Percentiles rank a stretch among this genome's conserved stretches.
Conservation (phyloP, 2,797 vertebrate species). For the Enteromius fasciolatus region DNA sequence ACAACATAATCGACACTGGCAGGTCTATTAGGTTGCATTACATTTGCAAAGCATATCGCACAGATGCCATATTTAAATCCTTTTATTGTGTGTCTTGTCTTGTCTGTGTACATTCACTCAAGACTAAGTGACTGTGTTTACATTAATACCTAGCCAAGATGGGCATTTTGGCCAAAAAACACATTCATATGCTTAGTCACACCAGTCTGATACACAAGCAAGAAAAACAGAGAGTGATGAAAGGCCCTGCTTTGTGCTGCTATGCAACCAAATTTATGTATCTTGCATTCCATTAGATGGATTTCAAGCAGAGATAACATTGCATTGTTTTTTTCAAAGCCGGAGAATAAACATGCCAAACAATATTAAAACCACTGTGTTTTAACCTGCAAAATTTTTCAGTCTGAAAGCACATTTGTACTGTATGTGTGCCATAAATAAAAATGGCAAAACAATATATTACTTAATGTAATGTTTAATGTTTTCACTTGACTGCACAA, state of each 20-base stretch:
- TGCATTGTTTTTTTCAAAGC: not conserved
- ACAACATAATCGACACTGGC: not conserved
- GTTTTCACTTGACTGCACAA: not conserved
- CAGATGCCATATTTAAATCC: not conserved
- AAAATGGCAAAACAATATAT: not conserved
- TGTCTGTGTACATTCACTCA: constrained; percentile 17
- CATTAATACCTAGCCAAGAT: constrained; percentile 12
- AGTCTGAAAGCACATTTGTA: not conserved
- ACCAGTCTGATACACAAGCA: not conserved
- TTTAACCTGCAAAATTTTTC: not conserved
- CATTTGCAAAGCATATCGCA: not conserved
- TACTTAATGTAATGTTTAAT: too few species aligned
- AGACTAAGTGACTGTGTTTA: constrained; percentile 3
- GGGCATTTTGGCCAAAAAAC: not conserved
- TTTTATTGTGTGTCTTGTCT: not conserved
- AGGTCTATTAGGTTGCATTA: not conserved
- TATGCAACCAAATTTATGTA: not conserved
- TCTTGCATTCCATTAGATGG: not conserved
- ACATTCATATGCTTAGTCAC: not conserved
- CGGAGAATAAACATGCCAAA: not conserved
- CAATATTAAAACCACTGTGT: not conserved
- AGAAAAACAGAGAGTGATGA: not conserved
- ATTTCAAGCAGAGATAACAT: not conserved
- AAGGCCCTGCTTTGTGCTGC: not conserved
- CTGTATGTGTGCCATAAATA: not conserved